A percentile compares a stretch with the other conserved stretches of the same genome.
Conservation (phyloP, 2,888 invertebrate species). For the Bombyx huttoni region DNA sequence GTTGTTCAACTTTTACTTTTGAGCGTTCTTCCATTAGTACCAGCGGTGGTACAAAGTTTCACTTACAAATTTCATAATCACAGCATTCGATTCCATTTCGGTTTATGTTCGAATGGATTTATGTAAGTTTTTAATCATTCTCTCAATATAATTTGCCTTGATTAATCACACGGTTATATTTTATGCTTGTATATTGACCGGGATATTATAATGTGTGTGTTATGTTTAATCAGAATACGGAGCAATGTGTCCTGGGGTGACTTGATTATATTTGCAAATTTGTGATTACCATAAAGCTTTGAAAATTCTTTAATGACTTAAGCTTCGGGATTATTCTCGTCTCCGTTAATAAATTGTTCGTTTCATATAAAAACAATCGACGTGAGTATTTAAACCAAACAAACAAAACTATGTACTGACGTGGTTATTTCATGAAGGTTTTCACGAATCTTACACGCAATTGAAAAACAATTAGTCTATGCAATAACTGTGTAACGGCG, state of each 20-base stretch:
- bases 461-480: no score
- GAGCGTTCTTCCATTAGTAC: constrained; percentile 62
- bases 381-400: neutral
- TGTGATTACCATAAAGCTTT: constrained; percentile 64
- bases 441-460: no score
- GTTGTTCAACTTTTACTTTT: constrained; percentile 63
- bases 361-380: neutral
- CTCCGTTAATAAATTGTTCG: neutral
- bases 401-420: neutral
- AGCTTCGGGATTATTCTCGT: constrained; percentile 30
- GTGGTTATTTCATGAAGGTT: no score
- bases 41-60: constrained; percentile 43
- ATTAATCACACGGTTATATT: neutral
- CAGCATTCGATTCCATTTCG: constrained; percentile 25
- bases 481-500: no score
- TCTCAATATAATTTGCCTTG: no score
- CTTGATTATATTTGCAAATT: constrained; percentile 65
- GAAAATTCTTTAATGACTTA: constrained; percentile 53
- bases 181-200: neutral
- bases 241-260: constrained; percentile 59
- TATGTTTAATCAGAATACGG: constrained; percentile 14
- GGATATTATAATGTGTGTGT: neutral
- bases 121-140: neutral
- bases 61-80: constrained; percentile 39
- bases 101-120: constrained; percentile 6